These are phyloP conservation scores for Stegastes partitus DNA, from an alignment of 2,113 vertebrate species.

Conservation along the genomic window DNA sequence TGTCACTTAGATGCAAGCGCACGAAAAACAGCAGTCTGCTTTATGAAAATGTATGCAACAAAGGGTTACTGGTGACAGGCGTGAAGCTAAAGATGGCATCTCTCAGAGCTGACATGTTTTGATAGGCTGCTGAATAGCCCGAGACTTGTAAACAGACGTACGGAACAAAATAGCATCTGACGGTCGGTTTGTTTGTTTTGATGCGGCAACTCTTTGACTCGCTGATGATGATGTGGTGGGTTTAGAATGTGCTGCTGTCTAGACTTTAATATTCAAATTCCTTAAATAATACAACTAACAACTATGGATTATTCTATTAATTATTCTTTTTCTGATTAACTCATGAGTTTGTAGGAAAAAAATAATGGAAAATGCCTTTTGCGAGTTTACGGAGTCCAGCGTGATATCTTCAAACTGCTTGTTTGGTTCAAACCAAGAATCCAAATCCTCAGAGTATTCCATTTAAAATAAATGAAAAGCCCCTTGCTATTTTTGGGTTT, in stretches of 20 bases:
- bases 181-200: constrained; percentile 43
- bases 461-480: background rate
- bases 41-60: constrained; percentile 55
- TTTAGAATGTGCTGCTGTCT: too few relatives aligned
- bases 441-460: background rate
- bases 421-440: background rate
- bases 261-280: too few relatives aligned
- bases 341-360: too few relatives aligned
- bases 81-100: constrained; percentile 44
- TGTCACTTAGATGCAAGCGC: constrained; percentile 46
- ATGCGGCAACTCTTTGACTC: constrained; percentile 8
- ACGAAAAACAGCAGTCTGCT: constrained; percentile 33
- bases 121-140: constrained; percentile 28
- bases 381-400: too few relatives aligned
- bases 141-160: constrained; percentile 40
- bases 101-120: constrained; percentile 51
- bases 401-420: background rate
- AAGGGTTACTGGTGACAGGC: constrained; percentile 50
- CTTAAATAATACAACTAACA: background rate
- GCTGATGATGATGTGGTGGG: too few relatives aligned
- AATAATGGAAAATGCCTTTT: too few relatives aligned
- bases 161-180: constrained; percentile 49
- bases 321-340: background rate
- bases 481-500: too few relatives aligned
- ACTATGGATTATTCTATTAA: background rate